Evolutionary conservation across 2,888 invertebrate genomes (phyloP).

Genomic region (Serripes groenlandicus): DNA sequence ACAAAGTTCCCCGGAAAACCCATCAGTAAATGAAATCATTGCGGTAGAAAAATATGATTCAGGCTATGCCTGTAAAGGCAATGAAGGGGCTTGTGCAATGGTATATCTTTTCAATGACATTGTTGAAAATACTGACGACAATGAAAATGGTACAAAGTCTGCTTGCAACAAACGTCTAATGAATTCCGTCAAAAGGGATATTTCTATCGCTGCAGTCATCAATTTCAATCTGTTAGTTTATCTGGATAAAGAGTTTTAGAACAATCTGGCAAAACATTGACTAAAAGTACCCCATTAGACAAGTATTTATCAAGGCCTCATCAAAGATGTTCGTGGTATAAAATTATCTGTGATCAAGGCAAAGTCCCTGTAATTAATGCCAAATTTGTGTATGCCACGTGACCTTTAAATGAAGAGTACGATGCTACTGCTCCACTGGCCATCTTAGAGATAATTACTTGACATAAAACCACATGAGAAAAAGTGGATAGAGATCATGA

Average conservation of each 20-base stretch:
- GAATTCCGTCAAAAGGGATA: too few relatives aligned
- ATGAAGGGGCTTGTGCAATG: not conserved
- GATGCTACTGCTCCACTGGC: too few relatives aligned
- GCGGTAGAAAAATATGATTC: not conserved
- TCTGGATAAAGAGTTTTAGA: constrained; percentile 40
- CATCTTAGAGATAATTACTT: too few relatives aligned
- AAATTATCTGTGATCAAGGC: not conserved
- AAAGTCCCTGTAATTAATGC: not conserved
- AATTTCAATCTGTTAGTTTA: constrained; percentile 63
- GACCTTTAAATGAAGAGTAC: not conserved
- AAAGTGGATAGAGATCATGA: not conserved
- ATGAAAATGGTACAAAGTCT: not conserved
- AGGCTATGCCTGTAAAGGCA: too few relatives aligned
- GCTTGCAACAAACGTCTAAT: not conserved
- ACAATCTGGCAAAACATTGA: not conserved
- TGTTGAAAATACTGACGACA: not conserved
- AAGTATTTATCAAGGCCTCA: too few relatives aligned
- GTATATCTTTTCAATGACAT: constrained; percentile 2
- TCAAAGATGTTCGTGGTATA: not conserved
- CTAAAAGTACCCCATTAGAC: too few relatives aligned
- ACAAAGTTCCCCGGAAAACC: constrained; percentile 15
- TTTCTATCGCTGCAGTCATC: constrained; percentile 52
- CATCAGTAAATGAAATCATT: not conserved
- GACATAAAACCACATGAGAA: too few relatives aligned
- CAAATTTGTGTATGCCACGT: not conserved